These are phyloP conservation scores for Patella ulyssiponensis DNA, from an alignment of 2,888 invertebrate genomes.

Conservation along the genomic window DNA sequence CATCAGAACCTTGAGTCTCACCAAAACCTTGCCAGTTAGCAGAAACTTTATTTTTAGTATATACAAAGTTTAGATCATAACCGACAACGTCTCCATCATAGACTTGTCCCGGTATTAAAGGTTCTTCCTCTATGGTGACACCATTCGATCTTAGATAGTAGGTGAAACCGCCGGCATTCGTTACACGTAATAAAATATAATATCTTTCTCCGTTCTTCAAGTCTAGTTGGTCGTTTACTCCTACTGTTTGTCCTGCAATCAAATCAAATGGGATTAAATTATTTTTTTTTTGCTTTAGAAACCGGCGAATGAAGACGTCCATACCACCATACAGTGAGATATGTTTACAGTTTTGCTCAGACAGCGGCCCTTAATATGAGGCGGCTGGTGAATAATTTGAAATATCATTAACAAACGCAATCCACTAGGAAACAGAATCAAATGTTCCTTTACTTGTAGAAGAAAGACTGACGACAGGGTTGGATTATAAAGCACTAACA, in stretches of 20 bases:
- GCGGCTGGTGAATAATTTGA: no score
- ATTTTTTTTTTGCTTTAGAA: no score
- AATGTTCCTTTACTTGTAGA: no score
- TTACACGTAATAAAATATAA: conserved; percentile 49
- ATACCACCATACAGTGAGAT: no score
- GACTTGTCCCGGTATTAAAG: conserved; percentile 52
- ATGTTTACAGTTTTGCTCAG: no score
- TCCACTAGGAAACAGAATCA: no score
- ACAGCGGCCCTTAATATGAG: no score
- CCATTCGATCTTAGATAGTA: conserved; percentile 54
- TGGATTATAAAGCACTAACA: no score
- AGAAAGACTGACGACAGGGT: no score
- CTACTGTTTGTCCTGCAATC: conserved; percentile 44
- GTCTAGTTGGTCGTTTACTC: conserved; percentile 49
- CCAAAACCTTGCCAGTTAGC: conserved; percentile 64
- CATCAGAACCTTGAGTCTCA: conserved; percentile 32
- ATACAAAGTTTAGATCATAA: conserved; percentile 45
- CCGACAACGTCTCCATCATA: conserved; percentile 32
- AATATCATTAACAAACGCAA: no score
- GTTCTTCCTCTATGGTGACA: conserved; percentile 50
- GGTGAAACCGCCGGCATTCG: conserved; percentile 45
- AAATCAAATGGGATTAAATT: no score
- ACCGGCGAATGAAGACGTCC: no score
- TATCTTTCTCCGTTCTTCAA: conserved; percentile 51
- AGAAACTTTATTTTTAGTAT: conserved; percentile 42